phyloP scores from a whole-genome alignment of 2,113 vertebrate species.

The Syrrhaptes paradoxus region DNA sequence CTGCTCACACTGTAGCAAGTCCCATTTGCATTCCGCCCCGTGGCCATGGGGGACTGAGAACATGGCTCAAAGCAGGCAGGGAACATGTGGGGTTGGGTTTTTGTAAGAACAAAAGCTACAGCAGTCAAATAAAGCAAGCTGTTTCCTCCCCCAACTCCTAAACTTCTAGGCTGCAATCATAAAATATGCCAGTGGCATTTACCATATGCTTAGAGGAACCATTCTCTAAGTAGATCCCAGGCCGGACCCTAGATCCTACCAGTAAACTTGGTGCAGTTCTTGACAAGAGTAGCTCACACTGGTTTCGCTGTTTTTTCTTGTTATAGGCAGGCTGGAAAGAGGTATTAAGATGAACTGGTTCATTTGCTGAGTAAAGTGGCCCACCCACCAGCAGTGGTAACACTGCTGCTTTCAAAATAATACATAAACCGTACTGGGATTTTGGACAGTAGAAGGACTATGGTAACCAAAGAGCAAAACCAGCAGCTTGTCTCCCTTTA shows the following conservation, averaged over 20 bases:
- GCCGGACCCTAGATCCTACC: neutral
- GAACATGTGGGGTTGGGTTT: accelerated
- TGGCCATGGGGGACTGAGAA: neutral
- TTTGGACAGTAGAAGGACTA: neutral
- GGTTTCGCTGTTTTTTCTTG: neutral
- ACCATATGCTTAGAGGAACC: neutral
- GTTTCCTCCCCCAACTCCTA: neutral
- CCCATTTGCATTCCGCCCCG: neutral
- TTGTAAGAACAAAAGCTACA: neutral
- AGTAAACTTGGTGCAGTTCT: neutral
- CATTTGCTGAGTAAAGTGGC: neutral
- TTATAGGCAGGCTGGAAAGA: neutral
- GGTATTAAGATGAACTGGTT: neutral
- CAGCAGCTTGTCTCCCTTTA: neutral
- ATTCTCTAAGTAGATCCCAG: neutral
- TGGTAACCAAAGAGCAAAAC: neutral
- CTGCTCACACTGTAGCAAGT: neutral
- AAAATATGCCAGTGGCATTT: neutral
- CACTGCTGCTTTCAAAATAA: neutral
- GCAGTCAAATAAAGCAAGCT: neutral
- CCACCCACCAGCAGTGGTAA: neutral
- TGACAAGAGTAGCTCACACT: neutral
- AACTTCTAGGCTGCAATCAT: neutral
- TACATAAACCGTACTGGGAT: neutral
- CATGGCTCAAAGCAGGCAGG: neutral